These are phyloP conservation scores for Brachynemurus nebulosus DNA, from an alignment of 2,888 invertebrate species.

Conservation along the genomic window DNA sequence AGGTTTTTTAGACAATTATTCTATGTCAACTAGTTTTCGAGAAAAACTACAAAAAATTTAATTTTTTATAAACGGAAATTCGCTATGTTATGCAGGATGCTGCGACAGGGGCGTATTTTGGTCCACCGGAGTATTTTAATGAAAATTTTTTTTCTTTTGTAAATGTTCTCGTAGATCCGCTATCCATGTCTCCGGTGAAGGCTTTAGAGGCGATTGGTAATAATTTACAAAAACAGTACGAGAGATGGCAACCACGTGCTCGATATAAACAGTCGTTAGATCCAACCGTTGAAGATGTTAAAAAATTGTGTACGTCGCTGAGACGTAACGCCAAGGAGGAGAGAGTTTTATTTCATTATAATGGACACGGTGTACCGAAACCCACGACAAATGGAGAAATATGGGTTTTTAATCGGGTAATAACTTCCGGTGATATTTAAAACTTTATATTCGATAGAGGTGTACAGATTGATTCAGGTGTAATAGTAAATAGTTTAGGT, in stretches of 20 bases:
- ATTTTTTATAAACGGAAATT: too few relatives aligned
- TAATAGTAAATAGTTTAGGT: too few relatives aligned
- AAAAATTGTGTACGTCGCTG: constrained; percentile 88
- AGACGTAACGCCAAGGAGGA: constrained; percentile 96
- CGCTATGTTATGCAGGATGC: too few relatives aligned
- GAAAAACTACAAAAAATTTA: too few relatives aligned
- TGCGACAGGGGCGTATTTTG: too few relatives aligned
- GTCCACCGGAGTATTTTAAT: too few relatives aligned
- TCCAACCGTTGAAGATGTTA: constrained; percentile 96
- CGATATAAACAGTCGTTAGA: constrained; percentile 94
- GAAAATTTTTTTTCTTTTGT: too few relatives aligned
- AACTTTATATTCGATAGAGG: too few relatives aligned
- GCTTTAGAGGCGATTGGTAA: constrained; percentile 86
- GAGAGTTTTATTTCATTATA: constrained; percentile 96
- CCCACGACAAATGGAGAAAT: constrained; percentile 98
- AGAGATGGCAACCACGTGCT: constrained; percentile 96
- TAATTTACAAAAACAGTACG: constrained; percentile 90
- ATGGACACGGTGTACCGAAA: constrained; percentile 97
- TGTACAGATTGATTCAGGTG: too few relatives aligned
- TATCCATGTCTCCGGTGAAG: constrained; percentile 76
- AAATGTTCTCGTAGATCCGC: constrained; percentile 51
- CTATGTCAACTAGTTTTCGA: too few relatives aligned
- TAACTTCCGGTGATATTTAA: not conserved
- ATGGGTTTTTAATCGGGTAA: constrained; percentile 96
- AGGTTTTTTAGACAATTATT: too few relatives aligned